Percentiles rank a stretch among this genome's conserved stretches.
phyloP scores from a whole-genome alignment of 1,140 invertebrate species.

The Lepidurus apus region DNA sequence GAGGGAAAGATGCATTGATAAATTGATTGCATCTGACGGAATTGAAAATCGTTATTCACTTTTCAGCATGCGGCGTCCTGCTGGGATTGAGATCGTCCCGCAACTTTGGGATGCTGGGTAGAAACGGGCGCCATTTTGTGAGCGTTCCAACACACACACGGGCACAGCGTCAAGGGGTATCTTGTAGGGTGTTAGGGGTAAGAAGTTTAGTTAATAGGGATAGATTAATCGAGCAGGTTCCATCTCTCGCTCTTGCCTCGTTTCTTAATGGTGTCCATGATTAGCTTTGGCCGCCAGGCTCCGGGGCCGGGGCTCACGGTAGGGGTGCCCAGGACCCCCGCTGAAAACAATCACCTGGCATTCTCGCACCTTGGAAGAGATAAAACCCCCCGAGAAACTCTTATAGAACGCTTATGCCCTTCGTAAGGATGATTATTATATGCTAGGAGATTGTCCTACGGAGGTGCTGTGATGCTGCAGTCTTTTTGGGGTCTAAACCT shows the following conservation, averaged over 20 bases:
- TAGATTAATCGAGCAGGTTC: neutral
- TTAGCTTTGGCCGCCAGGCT: slow-evolving; percentile 14
- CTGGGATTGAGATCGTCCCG: slow-evolving; percentile 16
- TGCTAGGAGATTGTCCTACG: neutral
- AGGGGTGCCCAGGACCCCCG: slow-evolving; percentile 1
- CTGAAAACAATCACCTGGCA: slow-evolving; percentile 14
- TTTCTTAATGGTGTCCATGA: slow-evolving; percentile 15
- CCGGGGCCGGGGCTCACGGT: neutral
- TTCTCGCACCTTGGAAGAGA: slow-evolving; percentile 12
- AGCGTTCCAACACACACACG: too few relatives aligned
- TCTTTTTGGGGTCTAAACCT: too few relatives aligned
- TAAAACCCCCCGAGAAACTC: neutral
- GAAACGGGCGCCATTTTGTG: too few relatives aligned
- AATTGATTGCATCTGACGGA: slow-evolving; percentile 19
- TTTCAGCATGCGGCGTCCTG: neutral
- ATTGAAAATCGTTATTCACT: slow-evolving; percentile 22
- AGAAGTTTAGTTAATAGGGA: slow-evolving; percentile 5
- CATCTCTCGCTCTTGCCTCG: neutral
- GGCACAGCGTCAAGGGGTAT: too few relatives aligned
- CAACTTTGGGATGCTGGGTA: neutral
- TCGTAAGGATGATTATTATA: neutral
- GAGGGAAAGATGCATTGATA: slow-evolving; percentile 10
- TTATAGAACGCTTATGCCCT: neutral
- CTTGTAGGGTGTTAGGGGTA: neutral
- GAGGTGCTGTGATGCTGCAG: neutral